A percentile compares a stretch with the other conserved stretches of the same genome.
phyloP scores from a whole-genome alignment of 1,140 invertebrate genomes.

The Platorchestia sp. region DNA sequence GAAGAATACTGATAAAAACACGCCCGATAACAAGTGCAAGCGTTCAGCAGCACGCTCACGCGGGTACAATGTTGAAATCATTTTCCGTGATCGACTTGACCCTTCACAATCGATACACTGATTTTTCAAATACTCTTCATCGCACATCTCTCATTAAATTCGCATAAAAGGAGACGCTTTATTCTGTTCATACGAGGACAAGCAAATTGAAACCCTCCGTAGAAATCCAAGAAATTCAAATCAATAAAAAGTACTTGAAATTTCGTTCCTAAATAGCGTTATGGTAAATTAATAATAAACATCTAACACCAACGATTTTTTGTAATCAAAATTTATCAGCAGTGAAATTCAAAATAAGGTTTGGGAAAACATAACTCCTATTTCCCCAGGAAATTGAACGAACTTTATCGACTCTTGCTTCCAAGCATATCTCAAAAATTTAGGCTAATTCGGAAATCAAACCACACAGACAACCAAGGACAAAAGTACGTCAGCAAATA shows the following conservation, averaged over 20 bases:
- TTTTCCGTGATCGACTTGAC: background rate
- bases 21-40: background rate
- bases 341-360: too few relatives aligned
- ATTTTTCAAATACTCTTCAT: background rate
- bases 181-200: background rate
- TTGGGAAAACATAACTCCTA: too few relatives aligned
- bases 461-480: background rate
- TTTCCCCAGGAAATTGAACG: too few relatives aligned
- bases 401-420: too few relatives aligned
- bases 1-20: background rate
- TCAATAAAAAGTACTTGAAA: background rate
- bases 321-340: too few relatives aligned
- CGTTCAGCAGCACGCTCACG: background rate
- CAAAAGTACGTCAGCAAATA: background rate
- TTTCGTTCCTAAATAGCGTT: background rate
- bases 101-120: too few relatives aligned
- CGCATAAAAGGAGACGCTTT: background rate
- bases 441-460: too few relatives aligned
- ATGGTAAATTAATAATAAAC: too few relatives aligned
- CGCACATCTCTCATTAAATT: background rate
- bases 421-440: too few relatives aligned
- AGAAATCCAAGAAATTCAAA: background rate
- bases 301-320: too few relatives aligned
- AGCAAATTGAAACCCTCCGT: background rate
- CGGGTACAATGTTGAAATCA: background rate